Evolutionary conservation across 92 coral and sea anemone genomes (phyloP), one percentile per base, ranked within the genome.

Genomic region (Metridium senile): DNA sequence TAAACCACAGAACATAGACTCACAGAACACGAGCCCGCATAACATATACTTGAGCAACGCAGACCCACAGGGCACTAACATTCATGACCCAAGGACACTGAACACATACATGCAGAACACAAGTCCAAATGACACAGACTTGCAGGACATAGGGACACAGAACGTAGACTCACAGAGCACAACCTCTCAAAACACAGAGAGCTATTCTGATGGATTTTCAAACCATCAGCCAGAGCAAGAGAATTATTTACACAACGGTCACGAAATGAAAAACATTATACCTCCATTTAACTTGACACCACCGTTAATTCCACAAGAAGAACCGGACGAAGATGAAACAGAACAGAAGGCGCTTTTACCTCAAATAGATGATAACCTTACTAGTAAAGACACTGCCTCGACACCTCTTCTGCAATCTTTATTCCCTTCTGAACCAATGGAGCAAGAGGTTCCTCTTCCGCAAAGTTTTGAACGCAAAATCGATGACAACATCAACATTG

Each of bases 201-300:
- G 13, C 49, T 39, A 6, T 39, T 13, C 49, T 4, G 49, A 39
- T 4, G 8, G 49, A 4, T 39, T 39, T 39, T 39, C 49, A 6
- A 54, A 54, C n/a, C 61, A 39, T 39, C 49, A 39, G 49, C 6
- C 49, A 13, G 31, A n/a, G 4, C 65, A 23, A 1, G 29, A 59
- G 29, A 59, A 59, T 1, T 8, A 26, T 59, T 59, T 59, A 1
- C 27, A 6, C 11, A 59, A 59, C 26, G 6, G 17, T 22, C 65
- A 19, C 9, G 31, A 17, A 21, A n/a, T 26, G 8, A 59, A 22
- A 26, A 20, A 7, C 8, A 28, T 13, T 63, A 8, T 28, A 63
- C 39, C 69, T 31, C 69, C 69, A 16, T 31, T 63, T 6, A 63
- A 63, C 45, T 16, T 30, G n/a, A 63, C 69, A 8, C 45, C 29